Conservation (phyloP, 2,888 invertebrate genomes). For the Lasioglossum pauxillum region DNA sequence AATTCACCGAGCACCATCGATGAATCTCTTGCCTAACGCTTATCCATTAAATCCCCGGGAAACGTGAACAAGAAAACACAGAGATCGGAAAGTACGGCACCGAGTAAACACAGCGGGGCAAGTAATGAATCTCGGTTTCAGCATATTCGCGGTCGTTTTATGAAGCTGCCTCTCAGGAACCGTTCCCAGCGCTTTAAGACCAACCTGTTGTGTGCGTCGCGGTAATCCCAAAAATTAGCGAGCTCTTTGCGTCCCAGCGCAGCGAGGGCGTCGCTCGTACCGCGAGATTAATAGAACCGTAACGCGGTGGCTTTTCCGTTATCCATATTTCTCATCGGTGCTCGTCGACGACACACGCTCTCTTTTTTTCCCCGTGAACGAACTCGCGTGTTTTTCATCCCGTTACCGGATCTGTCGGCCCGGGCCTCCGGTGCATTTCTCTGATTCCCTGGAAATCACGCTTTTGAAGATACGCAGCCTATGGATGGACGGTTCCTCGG, state of each 20-base stretch:
- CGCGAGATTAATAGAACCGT: conserved; percentile 41
- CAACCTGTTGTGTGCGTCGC: not conserved
- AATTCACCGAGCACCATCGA: not conserved
- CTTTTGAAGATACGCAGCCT: conserved; percentile 42
- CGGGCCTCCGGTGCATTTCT: conserved; percentile 21
- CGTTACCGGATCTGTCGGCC: conserved; percentile 28
- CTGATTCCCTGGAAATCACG: conserved; percentile 36
- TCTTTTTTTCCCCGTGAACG: not conserved
- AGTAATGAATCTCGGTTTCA: conserved; percentile 7
- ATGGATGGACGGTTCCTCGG: not conserved
- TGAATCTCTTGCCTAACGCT: not conserved
- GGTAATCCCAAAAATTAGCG: conserved; percentile 38
- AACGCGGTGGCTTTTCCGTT: conserved; percentile 2
- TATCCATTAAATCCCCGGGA: not conserved
- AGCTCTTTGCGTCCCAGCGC: conserved; percentile 3
- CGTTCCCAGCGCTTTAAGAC: conserved; percentile 8
- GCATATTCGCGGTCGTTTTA: conserved; percentile 4
- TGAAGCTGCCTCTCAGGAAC: conserved; percentile 2
- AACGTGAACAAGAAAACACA: not conserved
- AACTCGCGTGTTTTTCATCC: conserved; percentile 14
- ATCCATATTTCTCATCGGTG: conserved; percentile 27
- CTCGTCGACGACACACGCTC: not conserved
- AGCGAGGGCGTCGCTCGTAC: not conserved
- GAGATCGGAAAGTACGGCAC: not conserved
- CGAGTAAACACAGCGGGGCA: not conserved